Percentiles rank a stretch among this genome's conserved stretches.
phyloP scores from a whole-genome alignment of 2,113 vertebrate species.

The Acrocephalus kingi region DNA sequence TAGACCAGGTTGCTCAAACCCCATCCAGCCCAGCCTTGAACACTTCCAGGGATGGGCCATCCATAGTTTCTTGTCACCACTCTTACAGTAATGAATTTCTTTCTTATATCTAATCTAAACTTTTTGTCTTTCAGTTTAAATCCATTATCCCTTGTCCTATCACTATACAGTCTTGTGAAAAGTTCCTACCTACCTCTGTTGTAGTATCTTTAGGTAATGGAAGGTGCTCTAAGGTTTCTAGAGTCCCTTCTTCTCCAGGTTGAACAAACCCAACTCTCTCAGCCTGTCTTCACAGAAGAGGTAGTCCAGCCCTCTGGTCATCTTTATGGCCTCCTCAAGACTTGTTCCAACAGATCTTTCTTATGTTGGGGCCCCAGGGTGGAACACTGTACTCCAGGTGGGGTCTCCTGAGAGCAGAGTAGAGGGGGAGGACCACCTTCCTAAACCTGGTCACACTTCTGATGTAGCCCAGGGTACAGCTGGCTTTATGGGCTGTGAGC shows the following conservation, averaged over 20 bases:
- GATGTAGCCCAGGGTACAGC: background rate
- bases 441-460: background rate
- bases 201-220: background rate
- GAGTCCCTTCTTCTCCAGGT: background rate
- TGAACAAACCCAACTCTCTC: background rate
- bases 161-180: background rate
- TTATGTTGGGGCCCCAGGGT: no score
- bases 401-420: background rate
- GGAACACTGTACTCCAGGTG: background rate
- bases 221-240: background rate
- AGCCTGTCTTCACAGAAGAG: background rate
- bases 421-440: background rate
- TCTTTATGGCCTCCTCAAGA: background rate
- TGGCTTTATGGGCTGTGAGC: background rate
- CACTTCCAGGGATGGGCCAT: background rate
- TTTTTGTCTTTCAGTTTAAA: background rate
- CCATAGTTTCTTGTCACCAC: background rate
- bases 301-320: background rate
- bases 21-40: background rate
- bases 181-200: background rate
- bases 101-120: background rate
- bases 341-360: background rate
- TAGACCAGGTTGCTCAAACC: background rate
- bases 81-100: background rate
- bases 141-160: background rate